Evolutionary conservation across 2,113 vertebrate genomes (phyloP), one percentile per base, ranked within the genome.

Genomic region (Nothocercus julius): DNA sequence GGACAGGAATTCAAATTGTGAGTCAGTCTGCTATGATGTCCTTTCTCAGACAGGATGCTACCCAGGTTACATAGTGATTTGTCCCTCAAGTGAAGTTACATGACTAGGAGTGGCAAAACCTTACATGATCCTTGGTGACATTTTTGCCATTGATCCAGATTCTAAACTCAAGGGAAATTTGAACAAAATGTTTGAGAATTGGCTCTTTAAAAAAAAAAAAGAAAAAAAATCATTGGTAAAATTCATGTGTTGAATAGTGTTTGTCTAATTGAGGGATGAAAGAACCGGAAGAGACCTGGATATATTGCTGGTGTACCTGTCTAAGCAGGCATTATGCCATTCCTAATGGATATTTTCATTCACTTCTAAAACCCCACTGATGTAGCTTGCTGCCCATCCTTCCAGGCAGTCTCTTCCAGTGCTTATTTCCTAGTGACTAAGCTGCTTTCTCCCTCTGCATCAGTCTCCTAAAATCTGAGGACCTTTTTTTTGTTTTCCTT

Each of bases 1-100:
- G 51, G 51, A 27, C 45, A 72, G 51, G 61, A 85, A 83, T 95
- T 56, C 42, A 93, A 73, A 66, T 77, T 69, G 75, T 62, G 45
- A 82, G 54, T 82, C 70, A 84, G 32, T 25, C 13, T 73, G 53
- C 27, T 68, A 6, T 15, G 59, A 42, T 87, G 9, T 44, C 77
- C 54, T 47, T 84, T 90, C 40, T 85, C 59, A 45, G 70, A 54
- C 54, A 42, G 42, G 38, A 8, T 88, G 42, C 53, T 77, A 54
- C 49, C 40, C 67, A 62, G 22, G 13, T 42, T 82, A 70, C 66
- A n/a, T 62, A 69, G 66, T 28, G n/a, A 73, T 79, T 76, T 89
- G 40, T 40, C 85, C 85, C n/a, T 89, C 40, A 53, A 30, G 0
- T 76, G 34, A 84, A 53, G 58, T 66, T 82, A 15, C 27, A 1